These are phyloP conservation scores for Scelioninae gen. 2 DNA, from an alignment of 2,888 invertebrate genomes.

Conservation along the genomic window DNA sequence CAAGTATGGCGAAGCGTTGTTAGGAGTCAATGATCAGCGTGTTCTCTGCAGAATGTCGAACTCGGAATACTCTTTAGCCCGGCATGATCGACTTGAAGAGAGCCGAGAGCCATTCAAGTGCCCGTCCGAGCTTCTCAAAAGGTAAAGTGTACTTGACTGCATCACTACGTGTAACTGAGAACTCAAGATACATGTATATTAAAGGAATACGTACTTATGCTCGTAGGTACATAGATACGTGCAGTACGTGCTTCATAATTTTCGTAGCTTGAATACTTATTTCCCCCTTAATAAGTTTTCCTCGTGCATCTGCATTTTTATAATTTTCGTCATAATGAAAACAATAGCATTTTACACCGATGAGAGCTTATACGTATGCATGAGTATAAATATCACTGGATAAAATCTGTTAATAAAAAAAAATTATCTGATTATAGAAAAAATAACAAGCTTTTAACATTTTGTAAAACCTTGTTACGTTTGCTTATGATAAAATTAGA, in stretches of 20 bases:
- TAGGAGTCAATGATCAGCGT: slow-evolving; percentile 51
- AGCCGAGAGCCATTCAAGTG: slow-evolving; percentile 54
- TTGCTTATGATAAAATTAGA: no score
- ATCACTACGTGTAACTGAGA: slow-evolving; percentile 56
- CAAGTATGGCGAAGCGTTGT: slow-evolving; percentile 43
- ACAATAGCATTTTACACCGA: no score
- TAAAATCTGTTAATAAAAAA: no score
- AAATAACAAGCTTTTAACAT: no score
- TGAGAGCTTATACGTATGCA: no score
- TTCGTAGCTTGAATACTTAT: slow-evolving; percentile 40
- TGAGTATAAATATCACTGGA: no score
- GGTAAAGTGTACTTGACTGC: slow-evolving; percentile 54
- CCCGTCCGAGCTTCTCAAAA: slow-evolving; percentile 58
- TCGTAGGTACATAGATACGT: slow-evolving; percentile 46
- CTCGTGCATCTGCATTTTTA: not conserved
- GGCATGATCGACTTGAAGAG: slow-evolving; percentile 56
- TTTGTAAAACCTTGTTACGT: no score
- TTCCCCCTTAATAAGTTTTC: slow-evolving; percentile 26
- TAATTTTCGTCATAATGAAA: not conserved
- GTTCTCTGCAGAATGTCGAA: slow-evolving; percentile 55
- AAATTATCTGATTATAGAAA: no score
- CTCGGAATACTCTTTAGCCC: slow-evolving; percentile 47
- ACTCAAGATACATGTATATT: slow-evolving; percentile 55
- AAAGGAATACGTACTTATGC: slow-evolving; percentile 49
- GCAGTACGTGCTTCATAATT: slow-evolving; percentile 43